Evolutionary conservation across 2,888 invertebrate genomes (phyloP).

Genomic region (Tetranychus piercei): DNA sequence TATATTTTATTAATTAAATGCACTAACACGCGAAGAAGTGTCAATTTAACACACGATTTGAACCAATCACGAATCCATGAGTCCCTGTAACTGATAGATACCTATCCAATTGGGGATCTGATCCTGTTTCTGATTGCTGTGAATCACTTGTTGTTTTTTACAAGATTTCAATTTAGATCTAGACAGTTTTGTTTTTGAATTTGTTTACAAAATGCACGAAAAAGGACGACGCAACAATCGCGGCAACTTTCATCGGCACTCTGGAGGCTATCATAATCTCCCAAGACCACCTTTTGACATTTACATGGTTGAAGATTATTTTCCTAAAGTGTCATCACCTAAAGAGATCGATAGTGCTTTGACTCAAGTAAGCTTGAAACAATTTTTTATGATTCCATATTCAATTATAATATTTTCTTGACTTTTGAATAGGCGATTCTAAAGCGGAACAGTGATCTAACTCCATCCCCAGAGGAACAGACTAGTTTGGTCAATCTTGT

Average conservation of each 20-base stretch:
- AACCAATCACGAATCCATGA: no score
- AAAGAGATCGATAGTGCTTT: constrained; percentile 14
- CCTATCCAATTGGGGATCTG: no score
- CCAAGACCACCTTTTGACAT: constrained; percentile 21
- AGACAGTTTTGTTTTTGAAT: not conserved
- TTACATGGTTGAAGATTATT: constrained; percentile 20
- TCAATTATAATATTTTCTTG: not conserved
- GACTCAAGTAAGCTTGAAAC: constrained; percentile 1
- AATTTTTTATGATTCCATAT: not conserved
- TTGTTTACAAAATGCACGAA: not conserved
- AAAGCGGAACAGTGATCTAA: constrained; percentile 76
- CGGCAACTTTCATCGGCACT: constrained; percentile 1
- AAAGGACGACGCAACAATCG: constrained; percentile 12
- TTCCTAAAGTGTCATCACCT: constrained; percentile 14
- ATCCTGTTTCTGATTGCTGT: no score
- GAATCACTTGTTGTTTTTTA: no score
- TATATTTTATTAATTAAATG: no score
- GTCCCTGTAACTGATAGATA: no score
- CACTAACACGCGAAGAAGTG: no score
- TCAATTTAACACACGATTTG: no score
- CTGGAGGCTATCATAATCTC: not conserved
- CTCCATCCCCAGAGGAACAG: constrained; percentile 74
- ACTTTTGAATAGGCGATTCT: constrained; percentile 50
- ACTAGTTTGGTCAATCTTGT: constrained; percentile 78
- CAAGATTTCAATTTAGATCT: no score